Evolutionary conservation across 2,888 invertebrate genomes (phyloP), one percentile per base, ranked within the genome.

Genomic region (Pherbina coryleti): DNA sequence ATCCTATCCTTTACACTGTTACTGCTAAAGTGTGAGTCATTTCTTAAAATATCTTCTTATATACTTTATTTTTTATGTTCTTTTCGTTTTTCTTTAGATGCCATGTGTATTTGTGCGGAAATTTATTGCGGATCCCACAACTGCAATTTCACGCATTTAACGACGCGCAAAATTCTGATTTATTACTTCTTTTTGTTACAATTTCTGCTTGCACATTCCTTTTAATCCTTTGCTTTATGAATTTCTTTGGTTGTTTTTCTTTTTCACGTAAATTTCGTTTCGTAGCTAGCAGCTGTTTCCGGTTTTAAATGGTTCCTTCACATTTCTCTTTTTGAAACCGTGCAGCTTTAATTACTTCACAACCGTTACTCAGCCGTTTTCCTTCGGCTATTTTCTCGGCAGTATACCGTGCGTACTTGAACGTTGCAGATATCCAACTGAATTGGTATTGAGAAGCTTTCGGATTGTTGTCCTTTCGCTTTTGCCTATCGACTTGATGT

Each of bases 391-490:
- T 11, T 44, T 44, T 22, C n/a, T 17, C 14, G n/a, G 55, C 34
- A 55, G 55, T 22, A 31, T 49, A 51, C 37, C 64, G 66, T 75
- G 66, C 17, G 28, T 22, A 44, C 66, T 34, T 66, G 22, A 66
- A 19, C 75, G 66, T 64, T 53, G 75, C 64, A 22, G 75, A 75
- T 28, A 37, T 37, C 22, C 66, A 66, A 75, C 75, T 75, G 67
- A 75, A 28, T 74, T 51, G 49, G 64, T 55, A 67, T 44, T 17
- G 67, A 55, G 55, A 19, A 75, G 75, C 75, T 75, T 75, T 75
- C 37, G 44, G 51, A 22, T 75, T 55, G 66, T 55, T 75, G 67
- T 75, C 67, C 66, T 49, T 67, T 66, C 34, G 66, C 37, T 22
- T 19, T 64, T 53, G 74, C 64, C 51, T 14, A 62, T 60, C 9